Conservation (phyloP, 2,888 invertebrate species). For the Spatulosminthurus flaviceps region DNA sequence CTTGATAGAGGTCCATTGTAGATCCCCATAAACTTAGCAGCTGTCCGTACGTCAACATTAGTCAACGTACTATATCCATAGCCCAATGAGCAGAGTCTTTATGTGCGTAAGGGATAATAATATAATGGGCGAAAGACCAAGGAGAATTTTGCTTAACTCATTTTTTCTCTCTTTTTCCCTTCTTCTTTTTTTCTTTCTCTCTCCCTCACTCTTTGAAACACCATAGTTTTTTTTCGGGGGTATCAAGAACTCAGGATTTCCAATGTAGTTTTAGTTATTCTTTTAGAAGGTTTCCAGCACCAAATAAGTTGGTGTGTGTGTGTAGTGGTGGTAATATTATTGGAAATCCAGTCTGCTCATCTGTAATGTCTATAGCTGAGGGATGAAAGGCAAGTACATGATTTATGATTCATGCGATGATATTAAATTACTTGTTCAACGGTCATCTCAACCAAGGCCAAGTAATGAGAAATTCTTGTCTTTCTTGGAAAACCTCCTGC, state of each 20-base stretch:
- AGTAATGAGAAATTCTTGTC: conserved; percentile 26
- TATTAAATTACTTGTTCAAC: conserved; percentile 20
- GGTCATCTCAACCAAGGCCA: background rate
- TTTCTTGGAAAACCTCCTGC: background rate
- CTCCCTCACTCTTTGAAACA: too few relatives aligned
- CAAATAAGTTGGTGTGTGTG: background rate
- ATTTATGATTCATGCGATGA: conserved; percentile 23
- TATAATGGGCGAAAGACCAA: background rate
- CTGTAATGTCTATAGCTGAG: background rate
- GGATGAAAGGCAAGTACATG: conserved; percentile 22
- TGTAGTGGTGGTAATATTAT: background rate
- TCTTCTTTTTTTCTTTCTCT: too few relatives aligned
- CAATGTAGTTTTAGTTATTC: conserved; percentile 1
- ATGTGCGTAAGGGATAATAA: too few relatives aligned
- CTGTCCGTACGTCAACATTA: background rate
- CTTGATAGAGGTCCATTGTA: too few relatives aligned
- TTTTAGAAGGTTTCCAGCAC: too few relatives aligned
- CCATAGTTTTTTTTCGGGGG: too few relatives aligned
- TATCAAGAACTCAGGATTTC: too few relatives aligned
- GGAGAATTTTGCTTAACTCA: background rate
- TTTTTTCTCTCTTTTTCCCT: too few relatives aligned
- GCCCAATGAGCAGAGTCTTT: background rate
- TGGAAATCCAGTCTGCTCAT: background rate
- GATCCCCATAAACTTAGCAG: too few relatives aligned
- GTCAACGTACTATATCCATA: background rate